Evolutionary conservation across 1,140 invertebrate genomes (phyloP), one percentile per base, ranked within the genome.

Genomic region (Anastrepha ludens): DNA sequence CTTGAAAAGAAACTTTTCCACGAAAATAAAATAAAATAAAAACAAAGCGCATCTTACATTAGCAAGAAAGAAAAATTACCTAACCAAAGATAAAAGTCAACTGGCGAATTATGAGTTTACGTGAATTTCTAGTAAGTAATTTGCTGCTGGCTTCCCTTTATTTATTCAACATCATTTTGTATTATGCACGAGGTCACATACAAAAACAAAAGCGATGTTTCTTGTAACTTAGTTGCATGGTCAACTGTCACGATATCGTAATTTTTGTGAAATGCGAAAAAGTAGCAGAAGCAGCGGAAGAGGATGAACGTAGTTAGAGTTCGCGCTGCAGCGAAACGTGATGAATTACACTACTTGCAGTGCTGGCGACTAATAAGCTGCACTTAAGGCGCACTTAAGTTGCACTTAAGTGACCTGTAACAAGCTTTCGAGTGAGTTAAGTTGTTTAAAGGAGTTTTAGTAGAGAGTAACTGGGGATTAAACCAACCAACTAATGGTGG

Each of bases 31-130:
- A 55, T 8, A 55, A 55, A 55, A 55, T 11, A 8, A 55, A 6
- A 55, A 55, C 50, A 20, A 67, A 67, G 20, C 13, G 29, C 29
- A 67, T 11, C 7, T 41, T 3, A 11, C 64, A 67, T 41, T 67
- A 67, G 6, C 7, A 44, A 47, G 41, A 44, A 2, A 41, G 44
- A 55, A 44, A 74, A 15, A 6, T 8, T 74, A 47, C 41, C 15
- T 74, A 17, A 74, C 41, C 13, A 74, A 74, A 44, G 39, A 74
- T 74, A 74, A 74, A 74, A 74, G 67, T 74, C 67, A 74, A 74
- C 67, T 74, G 41, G 67, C 67, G 67, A 74, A 74, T 74, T 74
- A 74, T 74, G 67, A 47, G 67, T 74, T 74, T 74, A 74, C 67
- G 67, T 74, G 67, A 47, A 41, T 41, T 3, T 2, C 13, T 5